Conservation (phyloP, 2,888 invertebrate genomes). For the Drosophila vallismaia region DNA sequence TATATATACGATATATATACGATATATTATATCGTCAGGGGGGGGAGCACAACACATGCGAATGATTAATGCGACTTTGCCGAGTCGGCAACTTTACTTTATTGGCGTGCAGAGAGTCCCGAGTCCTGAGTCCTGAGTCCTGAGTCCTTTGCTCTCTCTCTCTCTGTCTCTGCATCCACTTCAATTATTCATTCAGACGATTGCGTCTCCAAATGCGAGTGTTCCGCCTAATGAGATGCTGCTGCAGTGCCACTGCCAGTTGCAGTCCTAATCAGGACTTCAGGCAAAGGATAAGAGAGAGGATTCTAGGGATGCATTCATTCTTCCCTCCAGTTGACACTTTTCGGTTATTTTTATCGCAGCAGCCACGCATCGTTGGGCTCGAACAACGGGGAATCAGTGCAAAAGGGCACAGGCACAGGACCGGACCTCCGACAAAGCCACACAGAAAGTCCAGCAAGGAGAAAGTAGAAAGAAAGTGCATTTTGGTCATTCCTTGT, state of each 20-base stretch:
- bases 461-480: background rate
- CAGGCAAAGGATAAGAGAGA: no score
- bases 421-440: background rate
- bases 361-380: constrained; percentile 73
- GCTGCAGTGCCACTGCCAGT: background rate
- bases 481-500: constrained; percentile 29
- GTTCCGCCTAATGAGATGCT: constrained; percentile 40
- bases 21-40: background rate
- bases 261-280: constrained; percentile 22
- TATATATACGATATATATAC: background rate
- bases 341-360: constrained; percentile 72
- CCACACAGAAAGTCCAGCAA: background rate
- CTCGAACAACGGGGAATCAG: constrained; percentile 66
- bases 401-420: constrained; percentile 45
- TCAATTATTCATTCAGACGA: constrained; percentile 33
- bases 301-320: constrained; percentile 7
- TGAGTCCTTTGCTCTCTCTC: background rate
- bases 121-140: background rate
- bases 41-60: constrained; percentile 43
- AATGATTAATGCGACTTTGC: constrained; percentile 72
- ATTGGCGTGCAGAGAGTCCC: constrained; percentile 4
- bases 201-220: constrained; percentile 36
- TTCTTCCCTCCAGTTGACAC: constrained; percentile 44
- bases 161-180: background rate
- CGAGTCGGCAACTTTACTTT: constrained; percentile 59